Evolutionary conservation across 2,797 vertebrate species (phyloP).

Genomic region (Ptychobarbus kaznakovi): DNA sequence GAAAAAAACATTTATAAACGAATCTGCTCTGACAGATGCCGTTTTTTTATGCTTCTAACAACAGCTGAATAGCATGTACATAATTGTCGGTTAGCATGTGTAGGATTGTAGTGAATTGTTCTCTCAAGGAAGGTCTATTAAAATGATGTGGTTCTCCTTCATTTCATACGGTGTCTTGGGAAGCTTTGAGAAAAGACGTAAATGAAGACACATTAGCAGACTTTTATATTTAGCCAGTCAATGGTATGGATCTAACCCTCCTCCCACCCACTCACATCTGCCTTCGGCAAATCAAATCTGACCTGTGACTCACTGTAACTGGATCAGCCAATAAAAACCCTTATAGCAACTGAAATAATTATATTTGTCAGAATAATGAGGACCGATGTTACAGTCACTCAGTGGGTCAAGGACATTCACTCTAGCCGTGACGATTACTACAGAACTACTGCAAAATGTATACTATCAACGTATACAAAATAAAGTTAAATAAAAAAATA

Average conservation of each 20-base stretch:
- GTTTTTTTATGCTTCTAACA: neutral
- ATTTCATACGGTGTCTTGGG: slow-evolving; percentile 35
- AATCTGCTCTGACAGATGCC: slow-evolving; percentile 7
- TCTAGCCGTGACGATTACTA: neutral
- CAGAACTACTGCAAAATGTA: slow-evolving; percentile 22
- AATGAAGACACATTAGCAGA: slow-evolving; percentile 53
- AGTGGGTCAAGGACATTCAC: slow-evolving; percentile 49
- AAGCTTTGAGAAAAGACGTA: slow-evolving; percentile 29
- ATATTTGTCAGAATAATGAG: slow-evolving; percentile 58
- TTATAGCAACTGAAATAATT: slow-evolving; percentile 59
- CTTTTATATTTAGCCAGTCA: slow-evolving; percentile 29
- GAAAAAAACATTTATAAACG: neutral
- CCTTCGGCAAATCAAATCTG: slow-evolving; percentile 61
- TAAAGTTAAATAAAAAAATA: neutral
- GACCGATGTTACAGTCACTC: slow-evolving; percentile 41
- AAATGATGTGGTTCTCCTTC: neutral
- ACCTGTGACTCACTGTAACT: slow-evolving; percentile 54
- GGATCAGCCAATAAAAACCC: slow-evolving; percentile 61
- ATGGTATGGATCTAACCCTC: slow-evolving; percentile 50
- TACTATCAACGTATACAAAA: neutral
- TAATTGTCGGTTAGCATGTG: neutral
- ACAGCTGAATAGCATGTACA: neutral
- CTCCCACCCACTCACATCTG: slow-evolving; percentile 43
- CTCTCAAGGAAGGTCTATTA: slow-evolving; percentile 1
- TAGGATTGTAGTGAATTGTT: neutral